Evolutionary conservation across 2,888 invertebrate genomes (phyloP).

Genomic region (Catocala nupta): DNA sequence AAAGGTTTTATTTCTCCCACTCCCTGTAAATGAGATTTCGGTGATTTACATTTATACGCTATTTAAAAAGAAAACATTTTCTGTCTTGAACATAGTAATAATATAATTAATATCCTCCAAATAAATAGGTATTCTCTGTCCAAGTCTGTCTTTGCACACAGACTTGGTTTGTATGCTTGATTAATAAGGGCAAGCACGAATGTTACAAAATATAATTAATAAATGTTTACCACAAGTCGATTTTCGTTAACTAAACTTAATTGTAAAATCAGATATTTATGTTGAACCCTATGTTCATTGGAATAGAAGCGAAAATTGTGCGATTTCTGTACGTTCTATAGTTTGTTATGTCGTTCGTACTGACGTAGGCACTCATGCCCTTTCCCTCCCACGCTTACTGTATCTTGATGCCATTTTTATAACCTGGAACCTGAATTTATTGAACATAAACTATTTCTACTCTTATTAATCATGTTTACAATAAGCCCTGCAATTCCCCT

Average conservation of each 20-base stretch:
- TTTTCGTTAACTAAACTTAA: slow-evolving; percentile 19
- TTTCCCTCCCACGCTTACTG: slow-evolving; percentile 74
- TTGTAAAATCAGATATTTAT: slow-evolving; percentile 18
- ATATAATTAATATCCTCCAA: neutral
- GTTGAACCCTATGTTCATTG: slow-evolving; percentile 17
- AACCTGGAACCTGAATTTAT: slow-evolving; percentile 38
- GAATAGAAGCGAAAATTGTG: slow-evolving; percentile 40
- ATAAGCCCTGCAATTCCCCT: neutral
- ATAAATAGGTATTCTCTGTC: neutral
- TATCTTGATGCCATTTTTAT: slow-evolving; percentile 52
- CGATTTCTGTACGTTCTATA: slow-evolving; percentile 45
- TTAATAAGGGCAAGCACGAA: no score
- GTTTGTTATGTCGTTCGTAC: slow-evolving; percentile 57
- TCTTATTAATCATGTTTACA: slow-evolving; percentile 5
- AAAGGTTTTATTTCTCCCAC: slow-evolving; percentile 16
- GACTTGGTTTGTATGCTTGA: neutral
- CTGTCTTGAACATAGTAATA: neutral
- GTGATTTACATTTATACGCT: slow-evolving; percentile 6
- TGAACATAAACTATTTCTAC: slow-evolving; percentile 25
- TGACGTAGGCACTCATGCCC: slow-evolving; percentile 81
- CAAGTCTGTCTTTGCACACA: neutral
- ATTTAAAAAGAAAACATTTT: slow-evolving; percentile 3
- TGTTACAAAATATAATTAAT: slow-evolving; percentile 12
- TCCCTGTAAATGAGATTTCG: slow-evolving; percentile 7
- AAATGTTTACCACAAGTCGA: slow-evolving; percentile 33